These are phyloP conservation scores for Agrenia bidenticulata DNA, from an alignment of 2,888 invertebrate genomes.

Conservation along the genomic window DNA sequence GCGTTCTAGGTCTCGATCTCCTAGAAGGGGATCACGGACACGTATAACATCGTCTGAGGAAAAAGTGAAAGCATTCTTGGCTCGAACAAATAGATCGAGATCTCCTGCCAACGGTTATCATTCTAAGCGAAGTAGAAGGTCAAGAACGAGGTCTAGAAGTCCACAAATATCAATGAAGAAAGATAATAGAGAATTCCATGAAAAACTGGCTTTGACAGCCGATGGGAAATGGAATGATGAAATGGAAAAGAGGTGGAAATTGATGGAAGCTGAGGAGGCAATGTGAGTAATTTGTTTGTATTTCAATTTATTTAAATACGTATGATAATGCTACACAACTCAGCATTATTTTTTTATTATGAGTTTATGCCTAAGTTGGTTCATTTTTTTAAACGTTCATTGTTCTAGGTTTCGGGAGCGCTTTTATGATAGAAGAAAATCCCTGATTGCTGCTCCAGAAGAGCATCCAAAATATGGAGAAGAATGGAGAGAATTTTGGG, in stretches of 20 bases:
- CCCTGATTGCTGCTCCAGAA: constrained; percentile 39
- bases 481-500: constrained; percentile 52
- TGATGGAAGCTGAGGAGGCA: constrained; percentile 47
- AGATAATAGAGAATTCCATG: constrained; percentile 42
- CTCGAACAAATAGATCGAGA: constrained; percentile 30
- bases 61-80: constrained; percentile 41
- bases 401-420: constrained; percentile 34
- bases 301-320: neutral
- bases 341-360: neutral
- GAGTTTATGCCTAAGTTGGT: neutral
- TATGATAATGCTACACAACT: neutral
- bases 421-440: constrained; percentile 30
- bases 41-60: constrained; percentile 27
- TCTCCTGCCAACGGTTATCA: constrained; percentile 29
- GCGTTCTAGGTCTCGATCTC: constrained; percentile 21
- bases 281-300: constrained; percentile 39
- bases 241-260: constrained; percentile 47
- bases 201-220: constrained; percentile 42
- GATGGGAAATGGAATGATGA: constrained; percentile 50
- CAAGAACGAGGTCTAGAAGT: constrained; percentile 21
- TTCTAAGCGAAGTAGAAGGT: constrained; percentile 24
- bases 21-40: neutral
- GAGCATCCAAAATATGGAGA: constrained; percentile 45
- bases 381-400: neutral
- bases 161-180: constrained; percentile 18